Percentiles rank a stretch among this genome's conserved stretches.
Evolutionary conservation across 2,113 vertebrate species (phyloP).

Genomic region (Alethe castanea): DNA sequence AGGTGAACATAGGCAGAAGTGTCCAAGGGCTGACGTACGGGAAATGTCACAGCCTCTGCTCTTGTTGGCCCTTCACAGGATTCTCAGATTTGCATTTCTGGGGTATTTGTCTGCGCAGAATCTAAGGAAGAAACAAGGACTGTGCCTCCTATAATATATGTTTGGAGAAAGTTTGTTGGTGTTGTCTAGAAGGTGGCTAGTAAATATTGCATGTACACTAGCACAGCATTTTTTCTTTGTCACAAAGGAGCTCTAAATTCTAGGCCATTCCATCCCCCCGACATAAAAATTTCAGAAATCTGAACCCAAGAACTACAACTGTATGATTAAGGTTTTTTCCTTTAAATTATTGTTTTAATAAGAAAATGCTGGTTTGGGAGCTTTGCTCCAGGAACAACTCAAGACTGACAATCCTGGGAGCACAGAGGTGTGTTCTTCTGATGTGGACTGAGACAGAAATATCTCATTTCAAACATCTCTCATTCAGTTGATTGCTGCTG

Average conservation of each 20-base stretch:
- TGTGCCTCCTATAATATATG: neutral
- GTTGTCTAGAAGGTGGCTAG: neutral
- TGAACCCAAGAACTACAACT: neutral
- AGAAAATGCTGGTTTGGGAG: neutral
- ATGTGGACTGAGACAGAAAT: neutral
- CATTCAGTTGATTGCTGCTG: neutral
- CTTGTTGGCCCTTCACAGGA: neutral
- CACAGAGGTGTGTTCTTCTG: neutral
- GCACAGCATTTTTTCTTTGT: neutral
- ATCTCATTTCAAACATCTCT: neutral
- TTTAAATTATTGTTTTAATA: neutral
- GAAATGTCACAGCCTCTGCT: neutral
- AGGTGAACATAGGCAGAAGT: neutral
- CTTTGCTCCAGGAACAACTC: neutral
- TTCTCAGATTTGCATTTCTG: neutral
- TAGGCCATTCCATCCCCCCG: neutral
- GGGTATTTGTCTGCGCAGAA: neutral
- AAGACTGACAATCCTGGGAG: neutral
- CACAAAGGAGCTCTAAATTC: neutral
- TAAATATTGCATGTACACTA: neutral
- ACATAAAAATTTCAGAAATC: neutral
- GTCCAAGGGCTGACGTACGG: neutral
- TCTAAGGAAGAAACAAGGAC: neutral
- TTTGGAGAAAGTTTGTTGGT: neutral
- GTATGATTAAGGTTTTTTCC: neutral